Conservation (phyloP, 2,797 vertebrate genomes). For the Lagorchestes hirsutus region DNA sequence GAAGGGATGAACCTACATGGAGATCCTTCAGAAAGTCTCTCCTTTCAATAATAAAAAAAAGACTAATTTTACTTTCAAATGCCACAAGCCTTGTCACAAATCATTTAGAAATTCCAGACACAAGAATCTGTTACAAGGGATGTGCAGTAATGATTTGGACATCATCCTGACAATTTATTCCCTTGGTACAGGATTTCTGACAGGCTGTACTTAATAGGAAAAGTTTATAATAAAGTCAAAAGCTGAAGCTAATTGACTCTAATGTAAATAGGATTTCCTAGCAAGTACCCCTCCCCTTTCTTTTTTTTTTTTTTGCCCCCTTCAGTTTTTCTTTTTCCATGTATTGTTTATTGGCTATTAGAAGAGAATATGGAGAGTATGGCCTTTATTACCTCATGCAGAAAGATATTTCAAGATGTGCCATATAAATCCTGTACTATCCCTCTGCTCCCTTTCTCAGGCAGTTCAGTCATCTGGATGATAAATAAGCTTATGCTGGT, state of each 20-base stretch:
- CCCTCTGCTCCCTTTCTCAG: constrained; percentile 61
- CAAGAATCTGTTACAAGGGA: constrained; percentile 69
- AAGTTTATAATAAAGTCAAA: constrained; percentile 78
- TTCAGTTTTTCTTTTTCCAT: constrained; percentile 75
- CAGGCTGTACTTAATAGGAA: constrained; percentile 68
- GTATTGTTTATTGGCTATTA: constrained; percentile 80
- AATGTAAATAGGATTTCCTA: constrained; percentile 78
- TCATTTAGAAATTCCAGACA: constrained; percentile 73
- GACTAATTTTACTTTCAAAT: constrained; percentile 80
- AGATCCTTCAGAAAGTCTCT: constrained; percentile 65
- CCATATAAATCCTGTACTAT: constrained; percentile 75
- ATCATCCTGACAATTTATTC: constrained; percentile 78
- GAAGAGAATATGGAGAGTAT: constrained; percentile 73
- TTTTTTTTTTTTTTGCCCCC: constrained; percentile 61
- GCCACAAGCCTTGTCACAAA: constrained; percentile 77
- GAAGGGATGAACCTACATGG: constrained; percentile 58
- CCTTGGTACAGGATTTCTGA: constrained; percentile 77
- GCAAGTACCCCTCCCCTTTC: not conserved
- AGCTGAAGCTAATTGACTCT: constrained; percentile 71
- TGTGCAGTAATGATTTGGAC: constrained; percentile 73
- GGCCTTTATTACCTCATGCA: constrained; percentile 80
- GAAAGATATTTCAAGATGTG: constrained; percentile 83
- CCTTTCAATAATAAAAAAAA: constrained; percentile 73
- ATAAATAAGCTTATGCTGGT: constrained; percentile 80
- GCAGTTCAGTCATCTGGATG: constrained; percentile 79